These are phyloP conservation scores for Cosmorhoe ocellata DNA, from an alignment of 2,888 invertebrate genomes.

Conservation along the genomic window DNA sequence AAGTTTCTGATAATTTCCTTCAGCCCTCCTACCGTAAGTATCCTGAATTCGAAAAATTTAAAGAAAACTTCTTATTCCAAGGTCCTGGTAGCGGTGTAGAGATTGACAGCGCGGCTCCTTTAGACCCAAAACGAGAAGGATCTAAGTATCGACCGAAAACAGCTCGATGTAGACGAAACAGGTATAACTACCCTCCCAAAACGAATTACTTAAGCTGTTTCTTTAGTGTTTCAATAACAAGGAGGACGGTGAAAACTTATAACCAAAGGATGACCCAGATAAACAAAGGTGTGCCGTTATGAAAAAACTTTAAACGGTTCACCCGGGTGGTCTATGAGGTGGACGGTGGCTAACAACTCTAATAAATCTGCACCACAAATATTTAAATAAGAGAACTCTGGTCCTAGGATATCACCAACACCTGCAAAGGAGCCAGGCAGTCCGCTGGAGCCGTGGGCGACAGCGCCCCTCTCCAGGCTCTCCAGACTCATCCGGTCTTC, in stretches of 20 bases:
- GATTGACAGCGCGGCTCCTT: slow-evolving; percentile 61
- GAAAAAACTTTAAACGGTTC: too few species aligned
- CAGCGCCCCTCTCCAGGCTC: slow-evolving; percentile 65
- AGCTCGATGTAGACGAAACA: slow-evolving; percentile 60
- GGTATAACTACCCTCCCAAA: slow-evolving; percentile 43
- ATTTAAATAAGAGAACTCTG: not conserved
- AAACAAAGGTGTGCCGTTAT: too few species aligned
- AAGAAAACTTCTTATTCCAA: slow-evolving; percentile 28
- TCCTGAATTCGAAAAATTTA: not conserved
- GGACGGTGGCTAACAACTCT: too few species aligned
- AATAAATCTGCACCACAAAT: too few species aligned
- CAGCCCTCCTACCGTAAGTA: too few species aligned
- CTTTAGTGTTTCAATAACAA: too few species aligned
- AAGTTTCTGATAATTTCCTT: too few species aligned
- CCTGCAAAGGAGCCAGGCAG: slow-evolving; percentile 56
- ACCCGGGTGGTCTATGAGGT: too few species aligned
- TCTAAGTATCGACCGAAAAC: slow-evolving; percentile 62
- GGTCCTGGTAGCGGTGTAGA: slow-evolving; percentile 68
- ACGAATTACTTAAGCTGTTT: too few species aligned
- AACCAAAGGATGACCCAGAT: too few species aligned
- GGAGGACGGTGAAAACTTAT: too few species aligned
- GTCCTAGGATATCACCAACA: slow-evolving; percentile 59
- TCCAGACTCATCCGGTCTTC: slow-evolving; percentile 64
- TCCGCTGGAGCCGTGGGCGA: slow-evolving; percentile 74
- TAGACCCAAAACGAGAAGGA: slow-evolving; percentile 40